phyloP scores from a whole-genome alignment of 2,888 invertebrate genomes.

The Andricus curvator region DNA sequence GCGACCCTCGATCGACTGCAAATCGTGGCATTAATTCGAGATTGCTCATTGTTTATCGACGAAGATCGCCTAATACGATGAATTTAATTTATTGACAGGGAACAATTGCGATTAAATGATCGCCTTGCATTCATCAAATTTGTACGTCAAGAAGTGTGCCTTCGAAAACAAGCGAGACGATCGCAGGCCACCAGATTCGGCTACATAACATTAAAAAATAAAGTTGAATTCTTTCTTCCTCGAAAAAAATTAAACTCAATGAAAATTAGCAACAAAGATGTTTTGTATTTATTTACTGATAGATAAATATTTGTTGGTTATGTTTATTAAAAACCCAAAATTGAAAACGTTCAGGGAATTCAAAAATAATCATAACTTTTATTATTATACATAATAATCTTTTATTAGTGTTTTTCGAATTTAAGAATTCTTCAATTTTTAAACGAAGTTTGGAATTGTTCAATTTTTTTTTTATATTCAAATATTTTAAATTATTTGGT shows the following conservation, averaged over 20 bases:
- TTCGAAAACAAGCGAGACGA: slow-evolving; percentile 16
- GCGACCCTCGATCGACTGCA: slow-evolving; percentile 61
- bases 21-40: slow-evolving; percentile 64
- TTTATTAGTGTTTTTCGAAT: too few species aligned
- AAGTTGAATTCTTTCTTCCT: slow-evolving; percentile 14
- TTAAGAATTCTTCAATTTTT: too few species aligned
- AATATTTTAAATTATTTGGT: too few species aligned
- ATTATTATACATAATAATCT: too few species aligned
- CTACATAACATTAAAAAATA: slow-evolving; percentile 28
- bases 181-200: slow-evolving; percentile 2
- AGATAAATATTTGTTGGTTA: not conserved
- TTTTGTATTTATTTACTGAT: not conserved
- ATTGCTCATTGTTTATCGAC: slow-evolving; percentile 65
- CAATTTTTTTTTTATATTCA: too few species aligned
- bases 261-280: not conserved
- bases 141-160: slow-evolving; percentile 25
- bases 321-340: not conserved
- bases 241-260: not conserved
- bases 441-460: too few species aligned
- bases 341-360: too few species aligned
- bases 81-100: slow-evolving; percentile 61
- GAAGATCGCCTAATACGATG: slow-evolving; percentile 59
- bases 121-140: slow-evolving; percentile 36
- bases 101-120: slow-evolving; percentile 42
- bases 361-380: too few species aligned